Percentiles rank a stretch among this genome's conserved stretches.
Conservation (phyloP, 2,113 vertebrate species). For the Oriolus oriolus region DNA sequence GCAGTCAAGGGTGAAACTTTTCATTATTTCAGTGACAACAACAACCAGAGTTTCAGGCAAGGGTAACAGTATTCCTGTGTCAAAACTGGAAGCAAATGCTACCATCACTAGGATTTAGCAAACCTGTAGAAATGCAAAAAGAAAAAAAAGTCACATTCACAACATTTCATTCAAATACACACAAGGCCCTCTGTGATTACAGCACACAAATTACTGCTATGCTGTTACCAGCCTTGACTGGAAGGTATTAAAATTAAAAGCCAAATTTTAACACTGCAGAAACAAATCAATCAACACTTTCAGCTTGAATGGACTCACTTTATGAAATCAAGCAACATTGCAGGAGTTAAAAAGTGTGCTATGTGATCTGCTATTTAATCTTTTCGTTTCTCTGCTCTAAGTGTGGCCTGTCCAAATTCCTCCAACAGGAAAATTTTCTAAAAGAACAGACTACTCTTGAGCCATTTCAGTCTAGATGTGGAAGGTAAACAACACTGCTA, state of each 20-base stretch:
- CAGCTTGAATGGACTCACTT: not conserved
- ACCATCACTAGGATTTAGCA: not conserved
- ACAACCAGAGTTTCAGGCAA: not conserved
- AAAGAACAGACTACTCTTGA: not conserved
- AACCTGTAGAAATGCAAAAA: not conserved
- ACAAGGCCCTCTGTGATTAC: not conserved
- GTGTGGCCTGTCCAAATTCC: not conserved
- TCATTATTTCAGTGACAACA: not conserved
- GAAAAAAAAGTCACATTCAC: not conserved
- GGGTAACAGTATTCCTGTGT: not conserved
- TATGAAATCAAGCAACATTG: not conserved
- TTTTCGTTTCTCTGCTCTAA: not conserved
- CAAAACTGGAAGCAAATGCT: not conserved
- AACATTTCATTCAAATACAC: not conserved
- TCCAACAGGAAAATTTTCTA: not conserved
- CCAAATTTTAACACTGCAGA: constrained; percentile 13
- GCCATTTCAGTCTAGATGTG: not conserved
- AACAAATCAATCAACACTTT: constrained; percentile 24
- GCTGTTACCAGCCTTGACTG: not conserved
- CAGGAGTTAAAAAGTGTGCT: not conserved
- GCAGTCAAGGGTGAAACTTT: not conserved
- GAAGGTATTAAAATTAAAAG: not conserved
- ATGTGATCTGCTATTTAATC: not conserved
- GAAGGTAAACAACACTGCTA: not conserved
- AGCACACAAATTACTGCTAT: not conserved